Conservation (phyloP, 2,888 invertebrate species). For the Choreutis nemorana region DNA sequence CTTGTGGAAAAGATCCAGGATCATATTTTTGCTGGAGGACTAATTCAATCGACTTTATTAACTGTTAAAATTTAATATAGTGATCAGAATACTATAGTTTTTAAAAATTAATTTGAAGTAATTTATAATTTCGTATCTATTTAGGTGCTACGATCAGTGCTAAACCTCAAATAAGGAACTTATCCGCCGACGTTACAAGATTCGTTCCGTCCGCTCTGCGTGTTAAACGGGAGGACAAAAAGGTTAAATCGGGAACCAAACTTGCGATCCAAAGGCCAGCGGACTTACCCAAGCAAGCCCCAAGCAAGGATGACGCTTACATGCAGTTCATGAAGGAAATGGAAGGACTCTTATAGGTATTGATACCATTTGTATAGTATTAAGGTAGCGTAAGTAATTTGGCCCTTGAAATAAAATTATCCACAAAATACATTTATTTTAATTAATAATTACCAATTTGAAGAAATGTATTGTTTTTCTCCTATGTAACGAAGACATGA, state of each 20-base stretch:
- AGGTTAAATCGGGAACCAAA: slow-evolving; percentile 62
- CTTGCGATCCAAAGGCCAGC: slow-evolving; percentile 61
- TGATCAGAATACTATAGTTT: slow-evolving; percentile 2
- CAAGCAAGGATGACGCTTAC: slow-evolving; percentile 97
- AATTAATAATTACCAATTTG: no score
- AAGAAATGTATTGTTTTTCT: no score
- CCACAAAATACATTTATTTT: no score
- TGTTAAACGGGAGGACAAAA: slow-evolving; percentile 87
- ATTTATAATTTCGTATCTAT: slow-evolving; percentile 4
- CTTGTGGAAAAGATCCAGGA: no score
- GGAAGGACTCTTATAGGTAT: slow-evolving; percentile 83
- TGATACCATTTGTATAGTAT: background rate
- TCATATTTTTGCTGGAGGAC: no score
- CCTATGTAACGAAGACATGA: no score
- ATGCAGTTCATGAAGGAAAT: slow-evolving; percentile 99
- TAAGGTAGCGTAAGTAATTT: no score
- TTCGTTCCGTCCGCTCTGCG: slow-evolving; percentile 94
- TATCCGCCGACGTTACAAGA: slow-evolving; percentile 93
- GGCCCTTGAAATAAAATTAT: no score
- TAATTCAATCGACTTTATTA: no score
- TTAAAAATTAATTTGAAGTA: background rate
- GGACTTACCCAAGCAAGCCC: slow-evolving; percentile 54
- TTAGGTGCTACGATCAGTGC: slow-evolving; percentile 89
- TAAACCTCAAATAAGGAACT: slow-evolving; percentile 94
- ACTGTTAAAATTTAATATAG: no score